Evolutionary conservation across 2,113 vertebrate genomes (phyloP).

Genomic region (Leptobrachium leishanense): DNA sequence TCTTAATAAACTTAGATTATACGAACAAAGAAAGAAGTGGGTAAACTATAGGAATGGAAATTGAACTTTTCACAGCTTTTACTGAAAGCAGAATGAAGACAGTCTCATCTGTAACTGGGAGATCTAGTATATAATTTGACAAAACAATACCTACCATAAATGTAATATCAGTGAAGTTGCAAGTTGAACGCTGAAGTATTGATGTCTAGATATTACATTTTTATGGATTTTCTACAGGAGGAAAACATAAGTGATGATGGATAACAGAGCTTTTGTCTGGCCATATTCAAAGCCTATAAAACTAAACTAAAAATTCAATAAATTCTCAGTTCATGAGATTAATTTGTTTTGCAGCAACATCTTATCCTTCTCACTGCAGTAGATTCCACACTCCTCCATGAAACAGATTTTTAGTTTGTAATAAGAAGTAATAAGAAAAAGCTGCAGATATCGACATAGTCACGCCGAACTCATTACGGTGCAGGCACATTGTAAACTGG

Average conservation of each 20-base stretch:
- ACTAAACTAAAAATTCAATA: conserved; percentile 46
- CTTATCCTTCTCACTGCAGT: conserved; percentile 35
- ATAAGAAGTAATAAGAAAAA: conserved; percentile 26
- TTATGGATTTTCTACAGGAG: conserved; percentile 45
- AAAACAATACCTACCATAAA: conserved; percentile 48
- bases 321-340: conserved; percentile 43
- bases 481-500: conserved; percentile 18
- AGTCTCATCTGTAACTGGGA: conserved; percentile 39
- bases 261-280: conserved; percentile 47
- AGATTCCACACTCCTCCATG: conserved; percentile 19
- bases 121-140: conserved; percentile 42
- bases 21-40: background rate
- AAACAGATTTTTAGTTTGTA: conserved; percentile 27
- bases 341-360: conserved; percentile 45
- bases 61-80: background rate
- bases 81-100: conserved; percentile 14
- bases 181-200: conserved; percentile 45
- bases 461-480: conserved; percentile 19
- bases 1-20: too few relatives aligned
- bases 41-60: background rate
- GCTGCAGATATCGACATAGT: conserved; percentile 28
- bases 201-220: conserved; percentile 48
- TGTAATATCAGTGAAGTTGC: conserved; percentile 49
- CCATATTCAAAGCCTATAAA: conserved; percentile 42
- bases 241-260: conserved; percentile 45